phyloP scores from a whole-genome alignment of 92 coral and sea anemone species.

The Plumapathes pennacea region DNA sequence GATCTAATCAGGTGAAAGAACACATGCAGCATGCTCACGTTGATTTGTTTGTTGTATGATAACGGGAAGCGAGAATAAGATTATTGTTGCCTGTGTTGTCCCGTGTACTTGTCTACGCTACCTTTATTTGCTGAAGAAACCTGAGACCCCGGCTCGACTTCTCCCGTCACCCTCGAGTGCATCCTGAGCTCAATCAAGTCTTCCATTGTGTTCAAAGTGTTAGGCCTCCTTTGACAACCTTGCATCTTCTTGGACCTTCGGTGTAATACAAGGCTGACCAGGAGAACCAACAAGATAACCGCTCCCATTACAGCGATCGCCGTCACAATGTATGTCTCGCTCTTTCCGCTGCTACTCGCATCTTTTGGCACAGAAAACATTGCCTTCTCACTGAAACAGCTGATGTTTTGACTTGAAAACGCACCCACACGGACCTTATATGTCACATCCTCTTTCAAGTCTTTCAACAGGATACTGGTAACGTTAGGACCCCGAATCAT shows the following conservation, averaged over 20 bases:
- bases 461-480: conserved; percentile 3
- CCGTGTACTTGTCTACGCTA: too few relatives aligned
- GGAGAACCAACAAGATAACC: too few relatives aligned
- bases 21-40: too few relatives aligned
- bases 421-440: conserved; percentile 25
- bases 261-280: conserved; percentile 8
- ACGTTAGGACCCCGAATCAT: background rate
- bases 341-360: background rate
- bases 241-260: conserved; percentile 6
- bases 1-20: too few relatives aligned
- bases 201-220: conserved; percentile 5
- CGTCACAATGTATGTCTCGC: conserved; percentile 5
- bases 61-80: too few relatives aligned
- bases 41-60: too few relatives aligned
- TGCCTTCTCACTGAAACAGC: conserved; percentile 9
- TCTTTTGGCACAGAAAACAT: too few relatives aligned
- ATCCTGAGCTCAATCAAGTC: conserved; percentile 76
- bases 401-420: conserved; percentile 17
- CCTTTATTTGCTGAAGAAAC: too few relatives aligned
- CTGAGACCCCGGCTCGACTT: too few relatives aligned
- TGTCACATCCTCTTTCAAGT: conserved; percentile 3
- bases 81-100: too few relatives aligned
- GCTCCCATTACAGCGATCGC: conserved; percentile 10
- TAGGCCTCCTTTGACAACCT: background rate
- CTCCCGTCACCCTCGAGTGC: too few relatives aligned